These are phyloP conservation scores for Cnemophilus loriae DNA, from an alignment of 2,113 vertebrate species.

Conservation along the genomic window DNA sequence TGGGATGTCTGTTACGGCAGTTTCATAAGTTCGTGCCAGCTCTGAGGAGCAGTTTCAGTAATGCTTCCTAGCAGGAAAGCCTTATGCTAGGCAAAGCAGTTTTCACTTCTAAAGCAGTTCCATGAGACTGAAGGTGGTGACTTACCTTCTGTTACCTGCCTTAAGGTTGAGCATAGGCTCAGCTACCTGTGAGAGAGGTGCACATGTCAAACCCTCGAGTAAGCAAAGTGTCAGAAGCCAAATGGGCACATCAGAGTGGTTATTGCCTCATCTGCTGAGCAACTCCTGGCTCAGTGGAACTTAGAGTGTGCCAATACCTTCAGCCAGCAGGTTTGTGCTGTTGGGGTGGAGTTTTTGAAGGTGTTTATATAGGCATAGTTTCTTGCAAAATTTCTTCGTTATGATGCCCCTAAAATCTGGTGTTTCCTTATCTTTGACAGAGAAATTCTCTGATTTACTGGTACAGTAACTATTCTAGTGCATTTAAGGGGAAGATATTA, in stretches of 20 bases:
- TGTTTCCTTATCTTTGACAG: constrained; percentile 9
- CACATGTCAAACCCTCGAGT: background rate
- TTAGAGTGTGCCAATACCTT: background rate
- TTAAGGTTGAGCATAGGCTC: background rate
- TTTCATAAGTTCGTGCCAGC: background rate
- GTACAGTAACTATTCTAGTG: constrained; percentile 29
- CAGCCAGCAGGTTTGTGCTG: background rate
- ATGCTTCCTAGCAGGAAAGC: background rate
- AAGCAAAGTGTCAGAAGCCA: background rate
- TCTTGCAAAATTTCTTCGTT: background rate
- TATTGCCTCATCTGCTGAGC: background rate
- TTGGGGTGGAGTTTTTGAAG: background rate
- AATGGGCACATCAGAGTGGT: background rate
- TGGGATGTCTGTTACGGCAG: background rate
- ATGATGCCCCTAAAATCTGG: background rate
- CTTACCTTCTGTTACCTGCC: constrained; percentile 21
- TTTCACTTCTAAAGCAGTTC: background rate
- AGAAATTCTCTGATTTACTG: background rate
- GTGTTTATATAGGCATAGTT: constrained; percentile 1
- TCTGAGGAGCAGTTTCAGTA: background rate
- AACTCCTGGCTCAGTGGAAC: background rate
- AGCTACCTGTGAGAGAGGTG: background rate
- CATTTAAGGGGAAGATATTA: background rate
- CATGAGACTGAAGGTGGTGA: background rate
- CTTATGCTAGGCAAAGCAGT: background rate